phyloP scores from a whole-genome alignment of 2,797 vertebrate genomes.

The Chelonia mydas region DNA sequence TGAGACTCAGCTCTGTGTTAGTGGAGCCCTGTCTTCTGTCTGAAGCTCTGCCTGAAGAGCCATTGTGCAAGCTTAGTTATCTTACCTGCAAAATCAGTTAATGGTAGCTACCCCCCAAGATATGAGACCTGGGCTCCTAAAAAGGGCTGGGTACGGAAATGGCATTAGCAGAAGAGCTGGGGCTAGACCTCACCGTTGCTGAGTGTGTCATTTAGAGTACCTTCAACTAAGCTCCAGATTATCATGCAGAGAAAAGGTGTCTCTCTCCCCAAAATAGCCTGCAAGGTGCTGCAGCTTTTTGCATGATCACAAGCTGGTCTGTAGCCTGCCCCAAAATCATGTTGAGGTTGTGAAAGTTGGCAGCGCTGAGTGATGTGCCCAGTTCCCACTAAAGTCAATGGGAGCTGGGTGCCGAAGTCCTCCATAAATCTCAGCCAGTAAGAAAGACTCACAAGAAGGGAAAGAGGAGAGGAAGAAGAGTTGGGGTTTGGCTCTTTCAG shows the following conservation, averaged over 20 bases:
- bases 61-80: neutral
- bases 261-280: no score
- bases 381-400: no score
- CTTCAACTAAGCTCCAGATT: neutral
- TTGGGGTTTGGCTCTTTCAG: neutral
- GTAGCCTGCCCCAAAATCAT: no score
- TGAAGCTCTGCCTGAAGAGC: neutral
- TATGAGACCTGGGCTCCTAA: neutral
- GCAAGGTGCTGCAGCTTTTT: no score
- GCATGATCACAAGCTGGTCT: no score
- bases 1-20: neutral
- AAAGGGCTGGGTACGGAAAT: neutral
- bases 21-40: neutral
- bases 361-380: no score
- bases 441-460: neutral
- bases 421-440: neutral
- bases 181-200: neutral
- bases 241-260: neutral
- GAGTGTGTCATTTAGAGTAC: rapidly evolving
- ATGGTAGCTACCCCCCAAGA: no score
- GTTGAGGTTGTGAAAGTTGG: no score
- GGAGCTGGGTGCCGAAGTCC: no score
- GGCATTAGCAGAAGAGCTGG: rapidly evolving
- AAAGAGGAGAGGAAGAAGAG: neutral
- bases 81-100: no score